Conservation (phyloP, 1,140 invertebrate genomes). For the Drosophila tani region DNA sequence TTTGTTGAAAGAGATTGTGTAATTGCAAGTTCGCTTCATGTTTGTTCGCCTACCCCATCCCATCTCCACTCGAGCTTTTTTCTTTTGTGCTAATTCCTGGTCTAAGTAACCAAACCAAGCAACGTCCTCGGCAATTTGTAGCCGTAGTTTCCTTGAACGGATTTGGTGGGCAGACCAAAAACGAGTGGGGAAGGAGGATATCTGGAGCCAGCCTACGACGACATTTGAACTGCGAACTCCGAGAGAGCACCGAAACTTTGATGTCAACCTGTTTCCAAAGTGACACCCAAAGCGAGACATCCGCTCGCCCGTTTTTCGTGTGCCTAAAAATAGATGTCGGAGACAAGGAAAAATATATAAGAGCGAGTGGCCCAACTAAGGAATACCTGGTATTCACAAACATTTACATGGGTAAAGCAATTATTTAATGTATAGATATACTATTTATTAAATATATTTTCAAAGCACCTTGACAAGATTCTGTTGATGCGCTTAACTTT, state of each 20-base stretch:
- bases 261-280: conserved; percentile 72
- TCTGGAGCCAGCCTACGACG: conserved; percentile 13
- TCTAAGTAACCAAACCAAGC: conserved; percentile 47
- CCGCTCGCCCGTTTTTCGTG: conserved; percentile 20
- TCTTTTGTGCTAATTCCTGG: conserved; percentile 44
- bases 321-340: conserved; percentile 27
- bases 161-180: conserved; percentile 16
- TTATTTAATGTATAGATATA: not conserved
- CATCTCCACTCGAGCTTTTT: conserved; percentile 7
- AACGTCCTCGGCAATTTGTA: conserved; percentile 49
- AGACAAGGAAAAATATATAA: not conserved
- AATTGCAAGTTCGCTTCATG: conserved; percentile 68
- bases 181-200: conserved; percentile 15
- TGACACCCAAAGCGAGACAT: conserved; percentile 56
- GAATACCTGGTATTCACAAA: not conserved
- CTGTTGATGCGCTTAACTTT: too few species aligned
- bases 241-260: conserved; percentile 49
- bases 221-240: conserved; percentile 63
- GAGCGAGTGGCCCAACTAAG: not conserved
- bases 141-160: conserved; percentile 18
- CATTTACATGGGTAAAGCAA: not conserved
- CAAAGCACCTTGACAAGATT: too few species aligned
- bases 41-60: conserved; percentile 35
- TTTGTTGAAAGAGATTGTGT: conserved; percentile 43
- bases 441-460: too few species aligned